Base-by-base conservation (phyloP, 2,113 vertebrate species). In the Siphamia tubifer region DNA sequence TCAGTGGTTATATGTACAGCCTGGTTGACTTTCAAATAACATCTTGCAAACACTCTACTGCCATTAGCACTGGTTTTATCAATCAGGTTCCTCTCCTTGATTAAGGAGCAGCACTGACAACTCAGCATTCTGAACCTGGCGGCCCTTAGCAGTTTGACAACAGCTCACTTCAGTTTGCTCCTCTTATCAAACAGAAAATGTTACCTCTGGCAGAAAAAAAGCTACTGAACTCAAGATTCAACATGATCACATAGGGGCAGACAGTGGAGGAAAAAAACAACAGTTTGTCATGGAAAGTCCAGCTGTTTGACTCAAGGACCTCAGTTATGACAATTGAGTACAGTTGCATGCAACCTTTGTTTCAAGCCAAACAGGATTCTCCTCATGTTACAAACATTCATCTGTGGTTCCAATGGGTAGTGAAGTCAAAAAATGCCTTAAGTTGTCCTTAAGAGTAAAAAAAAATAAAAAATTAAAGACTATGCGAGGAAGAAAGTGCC, bases 361-460 rank as follows among this genome's bases (percentile, higher is more conserved):
- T 77, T 77, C 51, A 35, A 3, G 53, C 4, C 31, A 74, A 86
- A 63, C 16, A 49, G 67, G 35, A 83, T 70, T 65, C n/a, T n/a
- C n/a, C 40, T 74, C 43, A 13, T 5, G 6, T 65, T 61, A 11
- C 49, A 56, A 27, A 70, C 15, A 66, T 27, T 55, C n/a, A 36
- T n/a, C 54, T 66, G 10, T n/a, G 27, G 27, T 49, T 56, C 51
- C 10, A 80, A 63, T 0, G 2, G 21, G n/a, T n/a, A n/a, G n/a
- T n/a, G n/a, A n/a, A n/a, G 15, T 20, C 13, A 2, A 35, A 32
- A 56, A 53, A 65, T 32, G 48, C 45, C 52, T 11, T 15, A 25
- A 38, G 53, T n/a, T 30, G 34, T 11, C 45, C 28, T 58, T 13
- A 63, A 20, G 47, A 64, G 30, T 24, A 56, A 2, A 39, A 60